Evolutionary conservation across 1,140 invertebrate genomes (phyloP), one percentile per base, ranked within the genome.

Genomic region (Pararge aegeria): DNA sequence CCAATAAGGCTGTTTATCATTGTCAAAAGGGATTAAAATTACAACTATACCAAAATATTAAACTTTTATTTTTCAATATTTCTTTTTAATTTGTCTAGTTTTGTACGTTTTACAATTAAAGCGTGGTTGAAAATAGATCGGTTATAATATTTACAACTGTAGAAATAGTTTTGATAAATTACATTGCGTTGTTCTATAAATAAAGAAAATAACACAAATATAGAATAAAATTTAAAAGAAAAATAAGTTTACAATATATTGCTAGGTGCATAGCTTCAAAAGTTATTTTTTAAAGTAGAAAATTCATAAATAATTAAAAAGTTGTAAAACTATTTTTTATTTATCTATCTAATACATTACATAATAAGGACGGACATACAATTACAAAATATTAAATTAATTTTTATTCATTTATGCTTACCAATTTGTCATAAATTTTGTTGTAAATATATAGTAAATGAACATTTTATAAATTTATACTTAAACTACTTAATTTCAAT

Each of bases 31-130:
- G 34, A 49, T 52, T 51, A 44, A 59, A 55, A 65, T 34, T 58
- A 61, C 13, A 29, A 6, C n/a, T 10, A 2, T 55, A 59, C 6
- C 29, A 68, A 68, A 68, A 62, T 68, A 67, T 60, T 59, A 59
- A 20, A 42, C 7, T 46, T 46, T 46, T 12, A 20, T 46, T 46
- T 40, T 20, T 46, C 2, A 46, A 13, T 50, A 46, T 59, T 62
- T 62, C 20, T 30, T 66, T 66, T 50, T 24, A 52, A 52, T 50
- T 59, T 58, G 16, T 20, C 40, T 53, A 60, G 42, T 48, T 71
- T 71, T 71, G 65, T 71, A 71, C 65, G 66, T 68, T 64, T 64
- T 58, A 65, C 51, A 58, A 62, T 70, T 70, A 70, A 71, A 71
- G 68, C 62, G 65, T 68, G 13, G 42, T 38, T 60, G 13, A 49